A percentile compares a stretch with the other conserved stretches of the same genome.
Conservation (phyloP, 2,888 invertebrate genomes). For the Orchesella flavescens region DNA sequence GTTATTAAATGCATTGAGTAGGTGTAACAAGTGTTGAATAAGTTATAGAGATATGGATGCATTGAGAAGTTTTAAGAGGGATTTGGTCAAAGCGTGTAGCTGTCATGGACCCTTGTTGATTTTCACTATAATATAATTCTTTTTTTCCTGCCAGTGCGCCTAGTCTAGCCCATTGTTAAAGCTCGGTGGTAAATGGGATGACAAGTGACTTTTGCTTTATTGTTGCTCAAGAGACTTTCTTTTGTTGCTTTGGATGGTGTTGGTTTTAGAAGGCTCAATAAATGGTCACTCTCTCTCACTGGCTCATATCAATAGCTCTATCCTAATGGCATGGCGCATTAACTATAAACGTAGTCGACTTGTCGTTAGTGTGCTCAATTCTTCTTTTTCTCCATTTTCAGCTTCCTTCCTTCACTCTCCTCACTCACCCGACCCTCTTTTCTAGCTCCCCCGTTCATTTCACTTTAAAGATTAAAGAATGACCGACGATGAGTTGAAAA, state of each 20-base stretch:
- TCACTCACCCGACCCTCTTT: not conserved
- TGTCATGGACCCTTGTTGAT: too few relatives aligned
- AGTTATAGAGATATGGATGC: too few relatives aligned
- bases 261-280: slow-evolving; percentile 2
- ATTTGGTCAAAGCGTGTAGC: too few relatives aligned
- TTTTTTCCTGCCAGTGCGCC: not conserved
- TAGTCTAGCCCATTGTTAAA: slow-evolving; percentile 10
- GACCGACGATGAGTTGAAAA: slow-evolving; percentile 28
- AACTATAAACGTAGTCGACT: slow-evolving; percentile 3
- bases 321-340: slow-evolving; percentile 47
- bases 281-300: slow-evolving; percentile 53
- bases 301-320: slow-evolving; percentile 24
- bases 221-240: slow-evolving; percentile 25
- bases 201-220: slow-evolving; percentile 57
- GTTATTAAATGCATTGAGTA: too few relatives aligned
- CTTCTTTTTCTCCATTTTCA: slow-evolving; percentile 33
- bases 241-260: slow-evolving; percentile 15
- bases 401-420: slow-evolving; percentile 50
- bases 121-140: not conserved
- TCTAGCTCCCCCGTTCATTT: slow-evolving; percentile 21
- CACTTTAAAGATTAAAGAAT: slow-evolving; percentile 31
- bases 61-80: too few relatives aligned
- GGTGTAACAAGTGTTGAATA: too few relatives aligned
- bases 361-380: too few relatives aligned
- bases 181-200: slow-evolving; percentile 36